Evolutionary conservation across 2,888 invertebrate species (phyloP).

Genomic region (Corbicula japonica): DNA sequence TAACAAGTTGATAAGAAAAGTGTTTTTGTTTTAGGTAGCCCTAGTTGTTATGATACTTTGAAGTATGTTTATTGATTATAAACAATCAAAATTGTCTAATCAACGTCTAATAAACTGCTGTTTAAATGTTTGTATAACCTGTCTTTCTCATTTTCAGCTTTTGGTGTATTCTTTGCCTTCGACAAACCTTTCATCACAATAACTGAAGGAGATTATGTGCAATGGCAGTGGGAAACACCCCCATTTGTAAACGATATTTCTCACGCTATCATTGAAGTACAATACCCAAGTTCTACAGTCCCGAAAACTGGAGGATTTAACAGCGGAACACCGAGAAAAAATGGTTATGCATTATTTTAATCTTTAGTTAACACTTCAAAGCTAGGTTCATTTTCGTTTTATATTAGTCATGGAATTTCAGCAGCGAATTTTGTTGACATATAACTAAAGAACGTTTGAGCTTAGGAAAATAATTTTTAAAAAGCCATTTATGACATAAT

Average conservation of each 20-base stretch:
- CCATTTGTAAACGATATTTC: conserved; percentile 56
- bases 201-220: conserved; percentile 68
- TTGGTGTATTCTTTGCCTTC: conserved; percentile 73
- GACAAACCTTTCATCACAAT: conserved; percentile 51
- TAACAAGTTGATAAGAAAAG: too few relatives aligned
- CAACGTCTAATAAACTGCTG: background rate
- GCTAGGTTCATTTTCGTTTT: too few relatives aligned
- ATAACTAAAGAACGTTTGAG: too few relatives aligned
- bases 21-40: background rate
- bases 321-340: conserved; percentile 55
- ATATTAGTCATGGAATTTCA: too few relatives aligned
- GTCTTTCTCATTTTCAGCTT: conserved; percentile 51
- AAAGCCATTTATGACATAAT: too few relatives aligned
- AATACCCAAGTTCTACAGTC: conserved; percentile 52
- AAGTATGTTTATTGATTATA: too few relatives aligned
- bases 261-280: conserved; percentile 64
- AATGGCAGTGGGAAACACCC: conserved; percentile 69
- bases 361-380: too few relatives aligned
- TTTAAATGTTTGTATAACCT: background rate
- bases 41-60: too few relatives aligned
- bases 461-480: too few relatives aligned
- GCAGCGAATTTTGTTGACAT: too few relatives aligned
- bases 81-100: background rate
- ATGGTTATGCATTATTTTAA: too few relatives aligned
- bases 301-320: conserved; percentile 61